Evolutionary conservation across 2,797 vertebrate genomes (phyloP).

Genomic region (Eptatretus atami): DNA sequence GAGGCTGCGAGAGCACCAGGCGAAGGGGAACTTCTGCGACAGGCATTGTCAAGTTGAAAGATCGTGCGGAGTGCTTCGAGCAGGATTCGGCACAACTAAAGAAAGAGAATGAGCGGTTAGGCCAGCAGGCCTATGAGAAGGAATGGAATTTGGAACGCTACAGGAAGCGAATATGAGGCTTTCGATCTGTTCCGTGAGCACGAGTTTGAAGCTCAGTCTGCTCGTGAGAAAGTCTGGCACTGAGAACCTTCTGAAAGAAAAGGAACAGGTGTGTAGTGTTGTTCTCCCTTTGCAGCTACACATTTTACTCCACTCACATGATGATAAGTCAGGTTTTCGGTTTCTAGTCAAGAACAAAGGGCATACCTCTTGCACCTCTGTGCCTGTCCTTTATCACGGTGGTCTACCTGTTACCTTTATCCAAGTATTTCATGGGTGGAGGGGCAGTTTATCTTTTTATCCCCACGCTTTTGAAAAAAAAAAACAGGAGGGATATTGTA

Average conservation of each 20-base stretch:
- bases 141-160: slow-evolving; percentile 64
- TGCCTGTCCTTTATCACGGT: too few relatives aligned
- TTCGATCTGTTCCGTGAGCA: slow-evolving; percentile 71
- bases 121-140: slow-evolving; percentile 30
- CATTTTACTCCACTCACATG: neutral
- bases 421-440: too few relatives aligned
- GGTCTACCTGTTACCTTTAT: too few relatives aligned
- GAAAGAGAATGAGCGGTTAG: slow-evolving; percentile 56
- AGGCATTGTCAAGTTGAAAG: slow-evolving; percentile 94
- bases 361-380: too few relatives aligned
- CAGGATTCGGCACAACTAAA: slow-evolving; percentile 46
- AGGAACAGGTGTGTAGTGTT: slow-evolving; percentile 27
- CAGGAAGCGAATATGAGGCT: slow-evolving; percentile 92
- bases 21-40: slow-evolving; percentile 78
- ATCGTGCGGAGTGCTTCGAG: slow-evolving; percentile 52
- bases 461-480: too few relatives aligned
- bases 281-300: neutral
- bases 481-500: too few relatives aligned
- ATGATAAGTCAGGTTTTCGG: too few relatives aligned
- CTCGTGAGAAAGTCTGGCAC: slow-evolving; percentile 49
- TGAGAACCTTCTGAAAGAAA: slow-evolving; percentile 65
- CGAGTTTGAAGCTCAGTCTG: slow-evolving; percentile 52
- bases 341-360: too few relatives aligned
- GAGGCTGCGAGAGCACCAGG: slow-evolving; percentile 44
- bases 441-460: too few relatives aligned